Base-by-base conservation (phyloP, 2,113 vertebrate genomes). In the Strix uralensis region DNA sequence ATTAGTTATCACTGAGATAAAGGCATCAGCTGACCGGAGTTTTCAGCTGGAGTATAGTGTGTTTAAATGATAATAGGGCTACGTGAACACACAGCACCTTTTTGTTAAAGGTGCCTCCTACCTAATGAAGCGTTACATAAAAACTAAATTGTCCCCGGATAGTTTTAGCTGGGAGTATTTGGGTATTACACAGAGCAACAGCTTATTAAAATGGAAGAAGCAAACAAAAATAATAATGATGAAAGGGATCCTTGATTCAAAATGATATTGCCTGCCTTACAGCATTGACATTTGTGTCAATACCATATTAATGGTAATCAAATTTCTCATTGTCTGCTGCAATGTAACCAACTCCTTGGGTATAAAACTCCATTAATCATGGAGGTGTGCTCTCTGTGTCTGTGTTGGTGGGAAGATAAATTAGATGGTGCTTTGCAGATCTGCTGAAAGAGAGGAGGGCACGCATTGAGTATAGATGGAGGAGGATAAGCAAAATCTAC, bases 281-380 rank as follows among this genome's bases (percentile, higher is more conserved):
- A 80, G 87, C 65, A 82, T 72, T 83, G 85, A 86, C 87, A 62
- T 82, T 86, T 94, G 62, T 96, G 94, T 94, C 96, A 92, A 94
- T 94, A 89, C 36, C 0, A 0, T 69, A 82, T 95, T 92, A 96
- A 78, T 2, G 12, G 67, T 80, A 85, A 96, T 96, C 90, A 94
- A 51, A 93, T 93, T 90, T 61, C 74, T 91, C 87, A 81, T 91
- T 94, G 81, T 96, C 91, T 92, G 87, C 91, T 82, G 78, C 93
- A 57, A 65, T 70, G 89, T 94, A 94, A 84, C 93, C 87, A 80
- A 70, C 85, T 95, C 87, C 74, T 70, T 0, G 0, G 57, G 62
- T 90, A 77, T 32, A 69, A 82, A 91, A 85, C 70, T 82, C 90
- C 84, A 96, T 97, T 93, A 90, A 95, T 96, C 92, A 93, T 1